These are phyloP conservation scores for Tetragonula carbonaria DNA, from an alignment of 2,888 invertebrate species.

Conservation along the genomic window DNA sequence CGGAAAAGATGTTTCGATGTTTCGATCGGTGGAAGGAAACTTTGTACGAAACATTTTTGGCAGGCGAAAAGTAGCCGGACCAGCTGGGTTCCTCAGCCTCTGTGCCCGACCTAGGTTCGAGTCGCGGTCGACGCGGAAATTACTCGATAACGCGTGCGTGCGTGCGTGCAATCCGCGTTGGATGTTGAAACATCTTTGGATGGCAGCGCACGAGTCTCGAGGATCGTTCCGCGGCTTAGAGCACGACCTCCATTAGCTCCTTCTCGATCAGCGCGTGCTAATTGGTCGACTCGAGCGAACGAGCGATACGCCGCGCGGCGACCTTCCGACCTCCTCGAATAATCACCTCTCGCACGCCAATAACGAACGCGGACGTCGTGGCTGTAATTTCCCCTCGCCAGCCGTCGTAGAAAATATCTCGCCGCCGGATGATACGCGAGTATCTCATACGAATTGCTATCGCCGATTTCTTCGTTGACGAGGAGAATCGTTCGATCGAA, in stretches of 20 bases:
- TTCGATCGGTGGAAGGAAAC: no score
- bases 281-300: slow-evolving; percentile 69
- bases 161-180: slow-evolving; percentile 50
- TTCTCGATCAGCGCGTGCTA: slow-evolving; percentile 71
- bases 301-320: slow-evolving; percentile 33
- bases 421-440: no score
- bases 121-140: no score
- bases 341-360: neutral
- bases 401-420: slow-evolving; percentile 1
- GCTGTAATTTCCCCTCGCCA: slow-evolving; percentile 16
- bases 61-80: no score
- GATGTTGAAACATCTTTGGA: slow-evolving; percentile 54
- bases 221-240: slow-evolving; percentile 69
- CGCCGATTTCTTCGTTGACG: no score
- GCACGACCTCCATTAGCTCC: slow-evolving; percentile 74
- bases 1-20: no score
- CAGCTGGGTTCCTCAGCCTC: no score
- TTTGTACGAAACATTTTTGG: no score
- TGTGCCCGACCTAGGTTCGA: no score
- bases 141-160: neutral
- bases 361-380: neutral
- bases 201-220: slow-evolving; percentile 58
- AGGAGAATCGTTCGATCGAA: no score
- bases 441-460: no score
- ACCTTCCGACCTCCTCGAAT: slow-evolving; percentile 20